These are phyloP conservation scores for Cheirogaleus major DNA, from an alignment of 2,797 vertebrate species.

Conservation along the genomic window DNA sequence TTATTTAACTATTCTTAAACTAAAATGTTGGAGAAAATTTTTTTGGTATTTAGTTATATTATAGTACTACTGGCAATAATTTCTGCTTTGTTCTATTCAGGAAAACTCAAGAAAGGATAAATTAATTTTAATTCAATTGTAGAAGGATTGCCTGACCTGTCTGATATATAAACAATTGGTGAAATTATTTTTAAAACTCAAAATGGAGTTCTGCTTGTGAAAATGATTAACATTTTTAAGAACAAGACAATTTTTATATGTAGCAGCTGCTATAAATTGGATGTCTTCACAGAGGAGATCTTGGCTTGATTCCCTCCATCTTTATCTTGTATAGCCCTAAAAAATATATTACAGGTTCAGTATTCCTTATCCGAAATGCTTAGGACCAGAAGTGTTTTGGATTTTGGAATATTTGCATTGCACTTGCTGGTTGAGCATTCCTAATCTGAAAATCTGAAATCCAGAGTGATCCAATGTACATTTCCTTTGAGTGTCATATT, in stretches of 20 bases:
- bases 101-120: constrained; percentile 44
- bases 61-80: constrained; percentile 31
- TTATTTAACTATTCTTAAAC: constrained; percentile 14
- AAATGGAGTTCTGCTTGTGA: constrained; percentile 33
- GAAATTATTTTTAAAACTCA: constrained; percentile 56
- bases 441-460: background rate
- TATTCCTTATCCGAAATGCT: background rate
- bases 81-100: constrained; percentile 48
- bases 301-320: background rate
- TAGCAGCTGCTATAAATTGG: constrained; percentile 23
- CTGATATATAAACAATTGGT: background rate
- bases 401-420: background rate
- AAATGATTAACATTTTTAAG: constrained; percentile 40
- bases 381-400: background rate
- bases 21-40: constrained; percentile 31
- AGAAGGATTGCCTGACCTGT: background rate
- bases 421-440: background rate
- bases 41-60: constrained; percentile 22
- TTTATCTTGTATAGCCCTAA: constrained; percentile 4
- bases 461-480: background rate
- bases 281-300: background rate
- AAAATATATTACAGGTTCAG: background rate
- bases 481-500: background rate
- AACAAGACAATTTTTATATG: constrained; percentile 32
- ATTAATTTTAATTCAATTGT: constrained; percentile 44